Percentiles rank a stretch among this genome's conserved stretches.
phyloP scores from a whole-genome alignment of 2,888 invertebrate genomes.

The Aspidiotus rigidus region DNA sequence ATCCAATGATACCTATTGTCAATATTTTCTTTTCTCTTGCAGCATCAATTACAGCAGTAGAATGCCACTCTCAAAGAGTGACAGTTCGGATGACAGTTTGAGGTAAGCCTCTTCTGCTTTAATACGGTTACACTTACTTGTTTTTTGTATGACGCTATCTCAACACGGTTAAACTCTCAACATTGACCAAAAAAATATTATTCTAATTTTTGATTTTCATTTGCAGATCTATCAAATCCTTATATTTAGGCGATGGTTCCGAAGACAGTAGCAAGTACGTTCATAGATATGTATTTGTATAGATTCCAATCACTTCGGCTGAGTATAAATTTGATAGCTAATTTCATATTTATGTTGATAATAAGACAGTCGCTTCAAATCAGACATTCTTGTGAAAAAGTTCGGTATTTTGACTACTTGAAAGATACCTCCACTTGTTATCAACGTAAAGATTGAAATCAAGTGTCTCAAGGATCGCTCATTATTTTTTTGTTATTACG shows the following conservation, averaged over 20 bases:
- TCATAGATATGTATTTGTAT: neutral
- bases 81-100: slow-evolving; percentile 18
- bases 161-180: too few species aligned
- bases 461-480: too few species aligned
- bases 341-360: too few species aligned
- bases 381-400: too few species aligned
- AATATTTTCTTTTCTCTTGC: neutral
- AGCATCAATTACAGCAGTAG: slow-evolving; percentile 14
- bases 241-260: slow-evolving; percentile 20
- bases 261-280: slow-evolving; percentile 21
- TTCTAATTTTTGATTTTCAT: neutral
- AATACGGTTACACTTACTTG: neutral
- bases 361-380: too few species aligned
- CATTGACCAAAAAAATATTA: too few species aligned
- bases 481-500: too few species aligned
- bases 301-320: too few species aligned
- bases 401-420: too few species aligned
- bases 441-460: too few species aligned
- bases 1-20: slow-evolving; percentile 2
- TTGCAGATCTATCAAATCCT: slow-evolving; percentile 17
- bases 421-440: too few species aligned
- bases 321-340: too few species aligned
- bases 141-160: neutral
- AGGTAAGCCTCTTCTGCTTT: slow-evolving; percentile 17
- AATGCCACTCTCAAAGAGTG: slow-evolving; percentile 22